Percentiles rank a stretch among this genome's conserved stretches.
Conservation (phyloP, 2,113 vertebrate genomes). For the Irena cyanogastra region DNA sequence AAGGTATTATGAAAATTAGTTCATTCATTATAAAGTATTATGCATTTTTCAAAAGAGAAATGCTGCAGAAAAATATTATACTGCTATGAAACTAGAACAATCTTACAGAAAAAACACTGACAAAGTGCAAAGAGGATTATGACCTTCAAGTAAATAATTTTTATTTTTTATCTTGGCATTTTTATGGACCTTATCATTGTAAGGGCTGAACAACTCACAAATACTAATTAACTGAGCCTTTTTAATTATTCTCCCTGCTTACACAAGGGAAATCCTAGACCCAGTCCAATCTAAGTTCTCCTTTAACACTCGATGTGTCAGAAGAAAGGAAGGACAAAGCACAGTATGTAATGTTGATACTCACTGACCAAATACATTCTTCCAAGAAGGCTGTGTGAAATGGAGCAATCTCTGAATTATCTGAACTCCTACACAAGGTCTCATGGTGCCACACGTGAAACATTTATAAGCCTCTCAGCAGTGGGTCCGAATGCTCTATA, state of each 20-base stretch:
- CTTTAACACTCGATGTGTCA: constrained; percentile 33
- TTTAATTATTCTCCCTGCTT: constrained; percentile 45
- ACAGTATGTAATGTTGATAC: neutral
- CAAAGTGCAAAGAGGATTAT: neutral
- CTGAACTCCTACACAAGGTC: constrained; percentile 12
- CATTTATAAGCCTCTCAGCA: neutral
- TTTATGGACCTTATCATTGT: constrained; percentile 33
- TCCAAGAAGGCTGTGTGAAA: neutral
- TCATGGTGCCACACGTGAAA: neutral
- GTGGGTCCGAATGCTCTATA: neutral
- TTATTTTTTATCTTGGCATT: neutral
- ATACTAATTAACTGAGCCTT: constrained; percentile 46
- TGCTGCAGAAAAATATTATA: neutral
- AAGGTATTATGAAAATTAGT: neutral
- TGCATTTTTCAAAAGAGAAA: neutral
- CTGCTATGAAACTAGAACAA: neutral
- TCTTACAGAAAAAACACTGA: neutral
- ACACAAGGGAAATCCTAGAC: constrained; percentile 48
- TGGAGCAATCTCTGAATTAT: neutral
- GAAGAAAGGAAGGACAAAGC: constrained; percentile 39
- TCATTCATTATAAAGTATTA: neutral
- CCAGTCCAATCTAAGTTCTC: constrained; percentile 44
- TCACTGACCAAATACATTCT: neutral
- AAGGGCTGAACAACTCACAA: constrained; percentile 26
- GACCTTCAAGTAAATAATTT: constrained; percentile 9